Evolutionary conservation across 53 echinoderm and acorn worm species (phyloP), one percentile per base, ranked within the genome.

Genomic region (Stichopus horrens): DNA sequence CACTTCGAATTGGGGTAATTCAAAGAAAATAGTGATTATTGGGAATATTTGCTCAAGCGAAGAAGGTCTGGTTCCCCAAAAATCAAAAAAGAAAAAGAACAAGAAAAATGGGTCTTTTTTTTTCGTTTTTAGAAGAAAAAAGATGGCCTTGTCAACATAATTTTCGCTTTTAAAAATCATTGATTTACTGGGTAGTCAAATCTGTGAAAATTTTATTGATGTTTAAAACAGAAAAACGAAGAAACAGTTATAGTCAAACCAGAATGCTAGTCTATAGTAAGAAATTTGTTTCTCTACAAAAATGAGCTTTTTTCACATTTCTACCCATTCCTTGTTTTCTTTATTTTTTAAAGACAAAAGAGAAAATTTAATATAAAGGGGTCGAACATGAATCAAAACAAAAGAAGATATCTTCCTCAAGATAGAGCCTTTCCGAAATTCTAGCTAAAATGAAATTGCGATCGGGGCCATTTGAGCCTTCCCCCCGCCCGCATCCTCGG

Each of bases 1-100:
- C 81, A 23, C 21, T 56, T 9, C 81, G 81, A 81, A 81, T 81
- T 81, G 81, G 81, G 81, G 81, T 81, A 81, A 81, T 81, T 81
- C 81, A 81, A 81, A 81, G 81, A 81, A 81, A 81, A 81, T 81
- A 81, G 81, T 81, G 81, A 81, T 81, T 81, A 81, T 81, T 81
- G 81, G 81, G 81, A 81, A 81, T 81, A n/a, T 81, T 56, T 58
- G 81, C 80, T 81, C 56, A 81, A 57, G 81, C 81, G 58, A 58
- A 23, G 81, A 79, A 79, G 53, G 57, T 23, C 57, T 18, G 56
- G 81, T 81, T 57, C 81, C 37, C 37, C 37, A 37, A 63, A 63
- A 63, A 63, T 9, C 71, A 71, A 18, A 16, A 37, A 37, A 37
- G 37, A 37, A 37, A 37, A 37, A 37, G 37, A 37, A 37, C 37